These are phyloP conservation scores for Myrmecophaga tridactyla DNA, from an alignment of 2,113 vertebrate genomes.

Conservation along the genomic window DNA sequence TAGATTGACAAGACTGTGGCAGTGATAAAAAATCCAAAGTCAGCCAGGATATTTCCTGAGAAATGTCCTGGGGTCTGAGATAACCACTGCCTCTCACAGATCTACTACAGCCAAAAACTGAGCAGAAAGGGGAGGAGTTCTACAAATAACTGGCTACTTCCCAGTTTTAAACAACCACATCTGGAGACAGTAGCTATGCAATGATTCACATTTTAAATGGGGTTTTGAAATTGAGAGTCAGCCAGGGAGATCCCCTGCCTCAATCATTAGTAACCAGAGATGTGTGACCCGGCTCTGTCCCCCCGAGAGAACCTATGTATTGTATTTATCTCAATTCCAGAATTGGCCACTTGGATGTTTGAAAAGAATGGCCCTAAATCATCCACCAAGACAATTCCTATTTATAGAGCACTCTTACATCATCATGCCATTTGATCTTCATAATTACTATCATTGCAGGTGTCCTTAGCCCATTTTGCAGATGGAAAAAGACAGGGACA, in stretches of 20 bases:
- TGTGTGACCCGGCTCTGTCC: not conserved
- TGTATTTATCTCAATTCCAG: slow-evolving; percentile 33
- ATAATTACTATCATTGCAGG: not conserved
- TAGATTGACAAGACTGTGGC: no score
- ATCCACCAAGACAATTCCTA: slow-evolving; percentile 18
- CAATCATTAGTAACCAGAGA: not conserved
- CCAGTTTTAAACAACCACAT: not conserved
- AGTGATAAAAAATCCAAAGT: not conserved
- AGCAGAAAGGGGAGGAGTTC: not conserved
- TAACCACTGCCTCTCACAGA: not conserved
- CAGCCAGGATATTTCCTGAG: not conserved
- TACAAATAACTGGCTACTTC: not conserved
- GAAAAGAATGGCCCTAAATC: not conserved
- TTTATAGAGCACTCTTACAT: not conserved
- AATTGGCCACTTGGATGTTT: not conserved
- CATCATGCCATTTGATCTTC: not conserved
- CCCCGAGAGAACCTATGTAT: not conserved
- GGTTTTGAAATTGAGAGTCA: not conserved
- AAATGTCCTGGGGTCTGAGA: not conserved
- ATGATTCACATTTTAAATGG: not conserved
- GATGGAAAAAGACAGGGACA: not conserved
- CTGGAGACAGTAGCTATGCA: not conserved
- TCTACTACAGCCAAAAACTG: not conserved
- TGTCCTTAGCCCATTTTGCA: not conserved
- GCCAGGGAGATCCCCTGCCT: not conserved